Base-by-base conservation (phyloP, 2,113 vertebrate genomes). In the Pleuronectes platessa region DNA sequence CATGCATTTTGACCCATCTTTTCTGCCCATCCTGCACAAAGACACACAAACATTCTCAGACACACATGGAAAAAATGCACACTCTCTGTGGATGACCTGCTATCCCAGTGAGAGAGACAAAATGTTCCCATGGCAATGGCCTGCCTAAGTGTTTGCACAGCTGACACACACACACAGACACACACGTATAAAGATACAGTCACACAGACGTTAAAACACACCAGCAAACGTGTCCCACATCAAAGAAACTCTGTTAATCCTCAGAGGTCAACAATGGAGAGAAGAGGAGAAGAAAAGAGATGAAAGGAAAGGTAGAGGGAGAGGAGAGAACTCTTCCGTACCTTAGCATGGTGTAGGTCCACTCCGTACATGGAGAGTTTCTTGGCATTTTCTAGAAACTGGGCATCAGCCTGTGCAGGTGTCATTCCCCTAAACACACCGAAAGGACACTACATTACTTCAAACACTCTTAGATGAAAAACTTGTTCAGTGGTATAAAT, bases 361-460 rank as follows among this genome's bases (percentile, higher is more conserved):
- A 99, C 97, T 0, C 98, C 98, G 0, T 99, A 99, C 98, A 99
- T 99, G 62, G 98, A 99, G 51, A 99, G 95, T 65, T 97, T 97
- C 94, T 99, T 99, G 65, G 97, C 97, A 67, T 97, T 99, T 95
- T 99, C 98, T 93, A 99, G 91, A 93, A 99, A 99, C 90, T 98
- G 96, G 70, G 93, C 82, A 80, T 99, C 98, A 2, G 98, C 97
- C 71, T 98, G 97, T 62, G 98, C 97, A 82, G 98, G 98, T 91
- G 96, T 97, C 94, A 99, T 95, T 68, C 97, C 97, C 94, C 97
- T 99, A 68, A 51, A 78, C 66, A 42, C 17, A 51, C 15, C 66
- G 2, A 78, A 67, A 64, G 12, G 1, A 3, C 14, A 66, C 65
- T 2, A 74, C 23, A 12, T 24, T 5, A 65, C 65, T 31, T 7